A percentile compares a stretch with the other conserved stretches of the same genome.
phyloP scores from a whole-genome alignment of 2,888 invertebrate genomes.

The Hetaerina titia region DNA sequence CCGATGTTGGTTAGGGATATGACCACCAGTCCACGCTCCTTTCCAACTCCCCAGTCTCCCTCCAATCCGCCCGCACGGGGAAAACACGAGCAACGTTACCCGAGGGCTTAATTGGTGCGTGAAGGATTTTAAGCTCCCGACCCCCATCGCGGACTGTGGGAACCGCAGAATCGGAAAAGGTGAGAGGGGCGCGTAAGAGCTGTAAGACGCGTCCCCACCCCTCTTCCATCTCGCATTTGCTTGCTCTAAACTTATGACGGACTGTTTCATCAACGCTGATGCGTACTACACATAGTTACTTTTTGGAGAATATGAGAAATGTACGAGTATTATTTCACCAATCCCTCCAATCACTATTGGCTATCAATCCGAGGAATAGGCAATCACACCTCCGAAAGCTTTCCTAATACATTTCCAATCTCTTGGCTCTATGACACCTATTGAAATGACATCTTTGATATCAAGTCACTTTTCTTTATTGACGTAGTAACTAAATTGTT shows the following conservation, averaged over 20 bases:
- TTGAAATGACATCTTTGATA: no score
- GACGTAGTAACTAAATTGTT: no score
- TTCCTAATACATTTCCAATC: no score
- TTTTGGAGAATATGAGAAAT: neutral
- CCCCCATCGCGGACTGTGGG: neutral
- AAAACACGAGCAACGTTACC: neutral
- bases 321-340: neutral
- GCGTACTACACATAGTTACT: no score
- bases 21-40: neutral
- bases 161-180: neutral
- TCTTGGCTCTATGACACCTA: no score
- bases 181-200: neutral
- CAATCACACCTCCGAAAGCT: no score
- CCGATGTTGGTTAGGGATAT: neutral
- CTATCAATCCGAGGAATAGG: no score
- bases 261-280: neutral
- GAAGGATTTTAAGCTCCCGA: conserved; percentile 10
- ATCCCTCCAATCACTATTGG: neutral
- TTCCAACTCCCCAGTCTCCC: neutral
- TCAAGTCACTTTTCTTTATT: no score
- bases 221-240: neutral
- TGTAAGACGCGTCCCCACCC: neutral
- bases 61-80: no score
- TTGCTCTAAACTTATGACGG: neutral
- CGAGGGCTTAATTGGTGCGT: conserved; percentile 36